Base-by-base conservation (phyloP, 1,140 invertebrate species). In the Calosoma granatense region DNA sequence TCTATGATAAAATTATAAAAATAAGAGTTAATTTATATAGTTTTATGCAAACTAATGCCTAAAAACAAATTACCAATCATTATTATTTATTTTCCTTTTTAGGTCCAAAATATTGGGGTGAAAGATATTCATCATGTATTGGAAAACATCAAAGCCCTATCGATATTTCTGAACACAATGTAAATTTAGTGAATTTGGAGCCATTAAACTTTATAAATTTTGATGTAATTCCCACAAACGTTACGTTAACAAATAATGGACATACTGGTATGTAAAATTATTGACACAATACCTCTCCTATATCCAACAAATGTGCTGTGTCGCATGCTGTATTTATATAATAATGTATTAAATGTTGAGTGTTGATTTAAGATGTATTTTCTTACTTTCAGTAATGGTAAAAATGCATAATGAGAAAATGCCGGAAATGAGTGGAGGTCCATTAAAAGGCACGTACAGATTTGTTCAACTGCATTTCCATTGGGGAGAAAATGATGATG, bases 141-240 rank as follows among this genome's bases (percentile, higher is more conserved):
- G 87, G 88, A 17, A 88, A 89, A 70, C 81, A 84, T 63, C 89
- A 92, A 66, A 90, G 87, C 54, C 89, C 89, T 0, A 91, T 92
- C 41, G 85, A 92, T 65, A 91, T 92, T 53, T 79, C 85, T 60
- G 77, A 84, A 26, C 76, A 84, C 2, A 70, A 75, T n/a, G 85
- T 87, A 2, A 76, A 76, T 51, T 73, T 74, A 51, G 74, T 80
- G 2, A 74, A 67, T 15, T 74, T 83, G 41, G 75, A 78, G 0
- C 69, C 76, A 2, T 69, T 89, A 26, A 60, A 61, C 56, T 78
- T 86, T 65, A 58, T 70, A 4, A 76, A 81, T 51, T 80, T 88
- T 57, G 69, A 84, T 12, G 66, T 73, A 30, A 67, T 72, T 21
- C 81, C 82, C 1, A 67, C 76, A 26, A 65, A 67, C 15, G 73